Evolutionary conservation across 2,113 vertebrate genomes (phyloP), one percentile per base, ranked within the genome.

Genomic region (Malaclemys terrapin): DNA sequence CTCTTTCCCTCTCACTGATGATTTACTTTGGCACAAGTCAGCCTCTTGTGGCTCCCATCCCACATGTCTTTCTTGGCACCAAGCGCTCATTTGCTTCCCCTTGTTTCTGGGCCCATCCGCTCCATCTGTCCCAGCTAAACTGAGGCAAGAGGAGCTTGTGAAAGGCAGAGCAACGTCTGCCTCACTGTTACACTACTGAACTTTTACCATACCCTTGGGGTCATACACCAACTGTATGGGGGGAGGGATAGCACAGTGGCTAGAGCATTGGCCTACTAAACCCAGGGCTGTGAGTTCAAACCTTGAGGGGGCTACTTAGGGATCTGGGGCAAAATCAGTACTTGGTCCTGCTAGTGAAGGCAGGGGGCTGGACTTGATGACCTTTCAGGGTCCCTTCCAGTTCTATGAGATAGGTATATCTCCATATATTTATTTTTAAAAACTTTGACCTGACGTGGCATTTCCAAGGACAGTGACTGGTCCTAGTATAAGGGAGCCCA

Each of bases 11-110:
- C 79, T 86, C 85, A 81, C 20, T 65, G 49, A 80, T 0, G 10
- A 81, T 27, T 84, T 0, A 3, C 38, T 2, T 29, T 2, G 1
- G 24, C 90, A 93, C 94, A 93, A 86, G 82, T 14, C 75, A 88
- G 78, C 83, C 84, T 59, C 42, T n/a, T 0, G 83, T 35, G 62
- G 79, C 45, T 79, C 84, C 86, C 76, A 80, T 25, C 83, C 47
- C 54, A 89, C 14, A 11, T 62, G 93, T 98, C 92, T 85, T 95
- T 89, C 95, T 42, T 90, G 86, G 85, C 91, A 84, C 29, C 4
- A 80, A 29, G 25, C 14, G 2, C 91, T 95, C 31, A 54, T 72
- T 9, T 89, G 89, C 0, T 76, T 20, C 49, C 84, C 52, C 16
- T 19, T 96, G 92, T 78, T 89, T 79, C 69, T 84, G 85, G 6